Percentiles rank a stretch among this genome's conserved stretches.
Conservation (phyloP, 2,113 vertebrate species). For the Campylomormyrus numenius region DNA sequence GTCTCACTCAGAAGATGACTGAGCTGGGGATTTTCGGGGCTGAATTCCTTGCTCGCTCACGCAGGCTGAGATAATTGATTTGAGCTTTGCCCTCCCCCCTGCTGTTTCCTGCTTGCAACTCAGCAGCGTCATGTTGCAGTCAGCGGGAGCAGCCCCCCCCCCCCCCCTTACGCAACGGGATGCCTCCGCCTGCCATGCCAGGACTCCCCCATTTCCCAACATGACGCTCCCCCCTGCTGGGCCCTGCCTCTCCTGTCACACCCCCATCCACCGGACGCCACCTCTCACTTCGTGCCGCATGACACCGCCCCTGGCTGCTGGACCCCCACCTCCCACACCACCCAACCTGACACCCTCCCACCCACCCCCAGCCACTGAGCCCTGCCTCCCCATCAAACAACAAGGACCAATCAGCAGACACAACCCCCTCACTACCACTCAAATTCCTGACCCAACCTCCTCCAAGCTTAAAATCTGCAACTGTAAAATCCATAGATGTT, state of each 20-base stretch:
- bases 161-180: background rate
- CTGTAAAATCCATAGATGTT: background rate
- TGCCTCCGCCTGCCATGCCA: background rate
- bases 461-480: background rate
- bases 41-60: background rate
- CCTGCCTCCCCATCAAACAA: background rate
- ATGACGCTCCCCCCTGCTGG: background rate
- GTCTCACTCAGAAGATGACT: background rate
- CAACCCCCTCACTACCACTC: background rate
- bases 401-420: background rate
- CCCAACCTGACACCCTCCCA: no score
- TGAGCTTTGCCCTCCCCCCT: background rate
- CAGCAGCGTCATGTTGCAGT: background rate
- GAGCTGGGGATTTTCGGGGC: background rate
- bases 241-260: background rate
- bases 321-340: no score
- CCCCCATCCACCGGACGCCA: background rate
- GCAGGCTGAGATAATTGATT: background rate
- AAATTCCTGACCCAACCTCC: background rate
- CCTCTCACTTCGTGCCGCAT: no score
- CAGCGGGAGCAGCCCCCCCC: background rate
- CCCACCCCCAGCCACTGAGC: no score
- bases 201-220: background rate
- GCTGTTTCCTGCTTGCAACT: background rate
- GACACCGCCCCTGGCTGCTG: no score